These are phyloP conservation scores for Gallinago stenura DNA, from an alignment of 2,797 vertebrate species.

Conservation along the genomic window DNA sequence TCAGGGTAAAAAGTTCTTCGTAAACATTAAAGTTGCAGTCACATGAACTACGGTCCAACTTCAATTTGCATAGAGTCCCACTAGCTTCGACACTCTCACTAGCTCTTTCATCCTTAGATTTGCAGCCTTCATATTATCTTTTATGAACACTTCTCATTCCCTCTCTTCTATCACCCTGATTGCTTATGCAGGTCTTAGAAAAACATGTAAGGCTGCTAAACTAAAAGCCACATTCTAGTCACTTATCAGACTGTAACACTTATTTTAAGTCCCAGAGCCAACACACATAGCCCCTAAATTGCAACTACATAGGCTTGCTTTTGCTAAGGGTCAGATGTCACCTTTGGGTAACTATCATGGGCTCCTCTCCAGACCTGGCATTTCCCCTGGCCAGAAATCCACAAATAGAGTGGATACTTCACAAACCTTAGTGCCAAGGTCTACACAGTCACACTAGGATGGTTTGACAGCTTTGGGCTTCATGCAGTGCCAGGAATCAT, in stretches of 20 bases:
- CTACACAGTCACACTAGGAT: not conserved
- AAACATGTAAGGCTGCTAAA: not conserved
- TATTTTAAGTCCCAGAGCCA: not conserved
- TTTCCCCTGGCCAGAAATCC: not conserved
- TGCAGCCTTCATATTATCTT: not conserved
- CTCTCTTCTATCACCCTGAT: not conserved
- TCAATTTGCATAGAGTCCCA: not conserved
- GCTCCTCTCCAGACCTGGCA: not conserved
- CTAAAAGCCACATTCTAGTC: not conserved
- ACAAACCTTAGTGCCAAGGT: not conserved
- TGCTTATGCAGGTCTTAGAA: not conserved
- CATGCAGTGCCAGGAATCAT: not conserved
- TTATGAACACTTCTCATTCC: not conserved
- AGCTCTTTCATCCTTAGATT: not conserved
- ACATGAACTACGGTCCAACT: not conserved
- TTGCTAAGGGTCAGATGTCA: not conserved
- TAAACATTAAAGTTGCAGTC: not conserved
- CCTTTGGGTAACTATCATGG: not conserved
- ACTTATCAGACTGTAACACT: not conserved
- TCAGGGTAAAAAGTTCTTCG: not conserved
- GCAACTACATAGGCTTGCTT: not conserved
- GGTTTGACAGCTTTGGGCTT: constrained; percentile 22
- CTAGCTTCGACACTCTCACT: not conserved
- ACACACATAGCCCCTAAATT: not conserved
- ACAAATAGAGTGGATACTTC: not conserved